Evolutionary conservation across 1,140 invertebrate species (phyloP), one percentile per base, ranked within the genome.

Genomic region (Chrysoperla carnea): DNA sequence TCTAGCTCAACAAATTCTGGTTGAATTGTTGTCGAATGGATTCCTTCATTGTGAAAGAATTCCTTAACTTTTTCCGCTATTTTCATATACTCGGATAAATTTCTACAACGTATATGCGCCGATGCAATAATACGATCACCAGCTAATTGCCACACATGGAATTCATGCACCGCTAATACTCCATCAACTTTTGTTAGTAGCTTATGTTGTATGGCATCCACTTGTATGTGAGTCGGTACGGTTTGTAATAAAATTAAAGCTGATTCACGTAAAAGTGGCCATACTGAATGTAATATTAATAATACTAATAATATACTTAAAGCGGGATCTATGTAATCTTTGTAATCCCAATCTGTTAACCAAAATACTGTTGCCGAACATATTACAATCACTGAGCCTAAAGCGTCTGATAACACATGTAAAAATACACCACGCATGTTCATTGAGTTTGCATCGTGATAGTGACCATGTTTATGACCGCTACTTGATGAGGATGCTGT

Each of bases 401-500:
- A 63, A 15, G 94, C 94, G 68, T 99, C 95, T 17, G 92, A 94
- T 6, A 99, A 58, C 6, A 99, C 84, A 63, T 99, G 96, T 36
- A 99, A 69, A 59, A 98, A 99, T 1, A 97, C 95, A 12, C 91
- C 93, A 39, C 84, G 72, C 86, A 97, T 97, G 57, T 99, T 99
- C 79, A 99, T 83, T 55, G 94, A 83, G 17, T 76, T 76, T 1
- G 81, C 71, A 52, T 78, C 73, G 45, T 72, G 67, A 40, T 64
- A 59, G 48, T 78, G 73, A 4, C 64, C 61, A 48, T 78, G 73
- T 29, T 54, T 57, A 41, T 57, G 60, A 29, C 42, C 48, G 13
- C 47, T 40, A 15, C 15, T 27, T 11, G 29, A 42, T 46, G 54
- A 45, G 35, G 51, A 46, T 44, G 66, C 53, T 12, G 67, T 44